Percentiles rank a stretch among this genome's conserved stretches.
These are phyloP conservation scores for Parascotia fuliginaria DNA, from an alignment of 2,888 invertebrate genomes.

Conservation along the genomic window DNA sequence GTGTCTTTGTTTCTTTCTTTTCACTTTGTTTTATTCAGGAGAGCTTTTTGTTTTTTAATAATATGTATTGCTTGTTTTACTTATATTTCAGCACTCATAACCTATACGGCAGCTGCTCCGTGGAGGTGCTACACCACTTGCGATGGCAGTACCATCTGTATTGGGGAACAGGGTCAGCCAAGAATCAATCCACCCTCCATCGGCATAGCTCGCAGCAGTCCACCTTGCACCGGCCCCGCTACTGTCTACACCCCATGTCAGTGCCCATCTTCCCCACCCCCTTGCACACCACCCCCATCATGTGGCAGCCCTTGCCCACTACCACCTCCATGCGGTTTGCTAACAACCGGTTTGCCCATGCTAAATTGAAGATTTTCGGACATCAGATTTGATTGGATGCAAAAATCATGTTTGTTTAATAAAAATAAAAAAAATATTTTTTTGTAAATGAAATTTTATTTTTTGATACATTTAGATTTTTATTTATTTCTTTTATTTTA, in stretches of 20 bases:
- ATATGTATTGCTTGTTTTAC: no score
- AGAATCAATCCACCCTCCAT: constrained; percentile 54
- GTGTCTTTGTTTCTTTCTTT: no score
- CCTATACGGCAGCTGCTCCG: constrained; percentile 59
- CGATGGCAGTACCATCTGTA: constrained; percentile 61
- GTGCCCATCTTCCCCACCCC: constrained; percentile 9
- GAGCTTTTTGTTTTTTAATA: no score
- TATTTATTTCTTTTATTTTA: constrained; percentile 7
- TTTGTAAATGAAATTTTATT: constrained; percentile 30
- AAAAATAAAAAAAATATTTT: constrained; percentile 5
- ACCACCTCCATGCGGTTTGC: constrained; percentile 3
- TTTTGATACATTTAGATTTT: constrained; percentile 25
- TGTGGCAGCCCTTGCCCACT: constrained; percentile 5
- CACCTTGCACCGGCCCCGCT: constrained; percentile 58
- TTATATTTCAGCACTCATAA: constrained; percentile 58
- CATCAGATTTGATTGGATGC: not conserved
- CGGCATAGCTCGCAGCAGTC: constrained; percentile 38
- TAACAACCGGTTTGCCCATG: not conserved
- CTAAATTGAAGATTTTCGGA: not conserved
- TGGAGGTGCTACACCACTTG: constrained; percentile 60
- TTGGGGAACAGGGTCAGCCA: constrained; percentile 52
- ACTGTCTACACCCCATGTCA: constrained; percentile 55
- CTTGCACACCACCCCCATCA: constrained; percentile 28
- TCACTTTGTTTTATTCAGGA: no score
- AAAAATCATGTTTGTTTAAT: not conserved